Evolutionary conservation across 2,888 invertebrate species (phyloP), one percentile per base, ranked within the genome.

Genomic region (Marasmarcha lunaedactyla): DNA sequence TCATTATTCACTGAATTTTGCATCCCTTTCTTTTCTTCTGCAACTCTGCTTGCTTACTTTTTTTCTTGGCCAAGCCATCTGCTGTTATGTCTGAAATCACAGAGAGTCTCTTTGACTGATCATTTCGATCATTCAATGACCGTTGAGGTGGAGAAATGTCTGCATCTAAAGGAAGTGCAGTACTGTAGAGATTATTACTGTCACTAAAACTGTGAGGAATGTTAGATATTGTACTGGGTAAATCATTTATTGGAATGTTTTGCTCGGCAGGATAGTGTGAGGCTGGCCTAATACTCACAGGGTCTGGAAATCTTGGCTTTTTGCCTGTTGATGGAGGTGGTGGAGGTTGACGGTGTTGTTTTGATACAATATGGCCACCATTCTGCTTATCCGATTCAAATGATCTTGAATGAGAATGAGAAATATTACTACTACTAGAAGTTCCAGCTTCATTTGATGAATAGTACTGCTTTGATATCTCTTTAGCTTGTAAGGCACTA

Each of bases 221-320:
- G 9, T 52, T 59, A 4, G 54, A 47, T 3, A 20, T 7, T 12
- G 60, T 58, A 7, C 52, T 39, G 4, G 52, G 50, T 14, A 41
- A 54, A 1, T 70, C 65, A 13, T 51, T 55, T 30, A 46, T 49
- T n/a, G 57, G 52, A 9, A 59, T 47, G 1, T 50, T 43, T 40
- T 67, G 55, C 11, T 74, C 81, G 2, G 71, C 66, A 1, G 79
- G 70, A 39, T 83, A 83, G 48, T 81, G 81, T 1, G 83, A 83
- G 0, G 83, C 83, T 0, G 83, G 79, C 37, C 83, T 58, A 30
- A 83, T 83, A 46, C 81, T 78, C 11, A 83, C 63, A 2, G 83
- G 83, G 40, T 83, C 83, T 0, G 83, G 83, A 38, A 83, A 83
- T 9, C 83, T 59, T n/a, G 83, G 83, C 45, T 83, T 83, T 45